Evolutionary conservation across 64 coral and sea anemone genomes (phyloP), one percentile per base, ranked within the genome.

Genomic region (Actinia tenebrosa): DNA sequence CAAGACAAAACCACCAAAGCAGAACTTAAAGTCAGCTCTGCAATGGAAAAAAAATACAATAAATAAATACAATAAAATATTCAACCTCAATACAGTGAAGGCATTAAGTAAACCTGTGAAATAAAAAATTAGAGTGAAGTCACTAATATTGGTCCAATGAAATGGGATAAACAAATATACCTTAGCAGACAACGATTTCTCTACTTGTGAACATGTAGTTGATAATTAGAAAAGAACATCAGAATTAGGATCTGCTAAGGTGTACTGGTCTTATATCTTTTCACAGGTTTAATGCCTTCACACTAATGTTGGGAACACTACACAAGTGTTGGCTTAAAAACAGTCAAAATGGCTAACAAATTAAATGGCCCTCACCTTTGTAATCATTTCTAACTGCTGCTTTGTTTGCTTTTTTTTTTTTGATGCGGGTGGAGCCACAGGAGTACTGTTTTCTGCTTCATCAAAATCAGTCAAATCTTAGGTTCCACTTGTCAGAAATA

Each of bases 21-120:
- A 56, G 91, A 84, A 60, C 50, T 62, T 69, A 84, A 87, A 46
- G 80, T 71, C 78, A 89, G 27, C 53, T 61, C 91, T 88, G 89
- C 78, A 87, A 82, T 68, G 37, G 26, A 77, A 13, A 92, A 77
- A 84, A 56, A 84, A 83, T 84, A 22, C 72, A 59, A 72, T 69
- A 89, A 81, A 89, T 60, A 88, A 64, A 26, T 71, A 27, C 23
- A 71, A 71, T 71, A 11, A 71, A 71, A 71, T 71, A 71, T 71
- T 71, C 66, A 71, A 71, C 66, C n/a, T 27, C 20, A 71, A 25
- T 27, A 71, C 20, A 71, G 5, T 71, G 66, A 71, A 71, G 66
- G 30, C 30, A 37, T 37, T 37, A 37, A 37, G 30, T 37, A 37
- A 37, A 37, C 30, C 30, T 37, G 30, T 37, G 30, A 37, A 37